Evolutionary conservation across 2,113 vertebrate species (phyloP), one percentile per base, ranked within the genome.

Genomic region (Corythoichthys haematopterus): DNA sequence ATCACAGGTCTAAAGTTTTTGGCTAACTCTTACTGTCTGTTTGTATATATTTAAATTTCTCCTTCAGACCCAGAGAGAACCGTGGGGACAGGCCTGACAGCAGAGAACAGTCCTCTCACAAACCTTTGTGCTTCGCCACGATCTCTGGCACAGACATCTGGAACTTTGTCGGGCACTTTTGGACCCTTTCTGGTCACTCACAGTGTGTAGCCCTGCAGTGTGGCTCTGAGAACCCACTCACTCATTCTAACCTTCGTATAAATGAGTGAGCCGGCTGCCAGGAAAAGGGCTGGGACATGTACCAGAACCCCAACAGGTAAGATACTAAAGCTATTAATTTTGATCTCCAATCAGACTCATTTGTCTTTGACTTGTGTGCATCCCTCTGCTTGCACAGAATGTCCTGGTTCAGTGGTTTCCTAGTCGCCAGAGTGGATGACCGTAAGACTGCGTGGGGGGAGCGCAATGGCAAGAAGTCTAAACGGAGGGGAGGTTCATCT

Each of bases 351-450:
- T 65, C 43, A 36, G 72, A 8, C 46, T 8, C 69, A 38, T 72
- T 20, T 68, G 13, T 50, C 14, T 43, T 35, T 46, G 48, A 38
- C 38, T 13, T 45, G 16, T 38, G 3, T 37, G 57, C 28, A 15
- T 78, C 60, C 71, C 66, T 76, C 51, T 61, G n/a, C 65, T 73
- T 68, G 8, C 66, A 43, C 76, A 95, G 94, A 88, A 96, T 98
- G 96, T 98, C 96, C 78, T 98, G 96, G 96, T 95, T 98, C 92
- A 95, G 94, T 74, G 95, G 96, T 84, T 94, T 97, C 92, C 88
- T 98, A 92, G 95, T 97, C 62, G 93, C 96, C 86, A 95, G 96
- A 90, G 96, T 97, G 91, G 96, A 98, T 35, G 94, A 98, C 76
- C 91, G 93, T 80, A 98, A 97, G 88, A 95, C 94, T 45, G 95